A percentile compares a stretch with the other conserved stretches of the same genome.
These are phyloP conservation scores for Sipha flava DNA, from an alignment of 1,140 invertebrate genomes.

Conservation along the genomic window DNA sequence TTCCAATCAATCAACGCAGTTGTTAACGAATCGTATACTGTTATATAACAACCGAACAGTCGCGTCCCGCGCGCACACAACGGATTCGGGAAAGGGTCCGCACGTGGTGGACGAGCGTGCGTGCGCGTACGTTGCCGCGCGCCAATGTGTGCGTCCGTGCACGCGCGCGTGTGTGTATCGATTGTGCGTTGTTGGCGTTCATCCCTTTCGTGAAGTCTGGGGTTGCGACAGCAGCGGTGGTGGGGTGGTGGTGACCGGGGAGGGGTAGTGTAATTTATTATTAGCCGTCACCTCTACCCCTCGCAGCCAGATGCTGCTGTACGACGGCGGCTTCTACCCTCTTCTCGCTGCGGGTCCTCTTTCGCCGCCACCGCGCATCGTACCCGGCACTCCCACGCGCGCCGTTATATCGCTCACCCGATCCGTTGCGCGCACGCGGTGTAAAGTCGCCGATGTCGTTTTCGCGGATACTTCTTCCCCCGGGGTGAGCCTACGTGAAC, in stretches of 20 bases:
- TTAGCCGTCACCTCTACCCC: conserved; percentile 23
- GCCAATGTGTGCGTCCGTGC: background rate
- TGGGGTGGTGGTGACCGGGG: too few relatives aligned
- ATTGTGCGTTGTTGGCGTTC: conserved; percentile 19
- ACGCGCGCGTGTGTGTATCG: background rate
- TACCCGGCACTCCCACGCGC: background rate
- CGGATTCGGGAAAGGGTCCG: background rate
- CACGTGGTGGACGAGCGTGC: background rate
- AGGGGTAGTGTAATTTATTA: conserved; percentile 15
- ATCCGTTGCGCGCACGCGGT: background rate
- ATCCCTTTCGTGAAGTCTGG: background rate
- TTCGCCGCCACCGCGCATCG: background rate
- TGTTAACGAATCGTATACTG: too few relatives aligned
- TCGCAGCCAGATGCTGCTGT: conserved; percentile 22
- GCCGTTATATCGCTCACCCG: background rate
- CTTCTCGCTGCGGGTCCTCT: background rate
- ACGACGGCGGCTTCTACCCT: background rate
- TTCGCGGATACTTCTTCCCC: background rate
- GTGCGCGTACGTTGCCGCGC: background rate
- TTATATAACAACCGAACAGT: background rate
- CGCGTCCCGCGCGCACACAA: background rate
- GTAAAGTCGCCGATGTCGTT: background rate
- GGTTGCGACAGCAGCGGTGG: background rate
- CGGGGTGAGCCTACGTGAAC: background rate
- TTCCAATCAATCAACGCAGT: too few relatives aligned